phyloP scores from a whole-genome alignment of 23 tunicate species.

The Halocynthia aurantium region DNA sequence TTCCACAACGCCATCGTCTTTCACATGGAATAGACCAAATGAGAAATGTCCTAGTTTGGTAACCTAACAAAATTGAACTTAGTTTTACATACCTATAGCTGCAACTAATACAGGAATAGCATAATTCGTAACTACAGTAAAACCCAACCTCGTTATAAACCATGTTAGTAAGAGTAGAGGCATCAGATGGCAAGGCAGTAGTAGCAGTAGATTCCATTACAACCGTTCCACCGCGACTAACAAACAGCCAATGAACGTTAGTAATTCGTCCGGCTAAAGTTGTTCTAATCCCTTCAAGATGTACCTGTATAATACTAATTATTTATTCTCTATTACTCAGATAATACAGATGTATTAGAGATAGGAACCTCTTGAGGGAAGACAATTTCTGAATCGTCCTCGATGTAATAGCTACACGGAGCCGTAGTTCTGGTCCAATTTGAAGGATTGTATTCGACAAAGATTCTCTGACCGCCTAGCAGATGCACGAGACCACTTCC shows the following conservation, averaged over 20 bases:
- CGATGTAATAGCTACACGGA: constrained; percentile 23
- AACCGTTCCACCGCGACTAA: constrained; percentile 14
- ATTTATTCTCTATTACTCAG: too few species aligned
- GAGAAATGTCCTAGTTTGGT: constrained; percentile 28
- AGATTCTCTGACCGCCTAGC: constrained; percentile 23
- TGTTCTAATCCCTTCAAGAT: constrained; percentile 18
- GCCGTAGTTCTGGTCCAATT: constrained; percentile 19
- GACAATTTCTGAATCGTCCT: constrained; percentile 24
- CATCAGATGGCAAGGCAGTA: constrained; percentile 18
- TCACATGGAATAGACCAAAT: constrained; percentile 24
- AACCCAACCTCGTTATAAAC: neutral
- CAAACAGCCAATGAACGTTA: constrained; percentile 12
- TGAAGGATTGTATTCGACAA: constrained; percentile 31
- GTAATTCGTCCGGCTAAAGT: constrained; percentile 24
- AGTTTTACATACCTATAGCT: too few species aligned
- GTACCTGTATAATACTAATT: neutral
- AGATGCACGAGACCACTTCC: constrained; percentile 20
- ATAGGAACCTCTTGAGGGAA: constrained; percentile 18
- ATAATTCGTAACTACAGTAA: too few species aligned
- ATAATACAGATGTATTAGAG: neutral
- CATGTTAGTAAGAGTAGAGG: constrained; percentile 10
- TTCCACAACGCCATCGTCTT: constrained; percentile 20
- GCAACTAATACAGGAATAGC: too few species aligned
- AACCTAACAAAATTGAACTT: neutral
- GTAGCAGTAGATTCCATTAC: constrained; percentile 9